These are phyloP conservation scores for Acanthiza pusilla DNA, from an alignment of 2,797 vertebrate species.

Conservation along the genomic window DNA sequence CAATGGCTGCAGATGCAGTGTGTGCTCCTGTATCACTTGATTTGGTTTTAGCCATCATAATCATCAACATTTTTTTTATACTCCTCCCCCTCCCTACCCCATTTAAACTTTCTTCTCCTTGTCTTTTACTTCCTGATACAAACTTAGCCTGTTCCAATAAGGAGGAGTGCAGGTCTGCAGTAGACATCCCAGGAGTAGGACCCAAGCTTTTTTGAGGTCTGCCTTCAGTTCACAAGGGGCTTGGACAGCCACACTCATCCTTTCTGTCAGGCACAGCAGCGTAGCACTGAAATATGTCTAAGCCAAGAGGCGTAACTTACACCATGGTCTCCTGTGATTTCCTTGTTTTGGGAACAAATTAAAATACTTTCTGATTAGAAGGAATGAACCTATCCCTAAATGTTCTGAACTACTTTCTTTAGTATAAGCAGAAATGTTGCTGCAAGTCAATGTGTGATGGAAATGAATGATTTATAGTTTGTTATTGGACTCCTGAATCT, in stretches of 20 bases:
- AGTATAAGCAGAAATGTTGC: background rate
- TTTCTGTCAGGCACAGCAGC: background rate
- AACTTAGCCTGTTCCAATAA: background rate
- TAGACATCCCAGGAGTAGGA: background rate
- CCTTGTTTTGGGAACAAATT: background rate
- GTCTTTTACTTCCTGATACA: background rate
- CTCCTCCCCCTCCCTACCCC: accelerated
- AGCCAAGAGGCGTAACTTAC: background rate
- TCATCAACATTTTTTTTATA: background rate
- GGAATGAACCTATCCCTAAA: background rate
- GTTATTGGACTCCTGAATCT: background rate
- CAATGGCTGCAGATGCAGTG: background rate
- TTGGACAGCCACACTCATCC: background rate
- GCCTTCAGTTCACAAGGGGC: background rate
- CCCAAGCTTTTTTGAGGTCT: background rate
- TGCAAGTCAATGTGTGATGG: background rate
- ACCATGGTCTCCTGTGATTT: background rate
- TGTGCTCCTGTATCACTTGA: background rate
- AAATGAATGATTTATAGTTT: slow-evolving; percentile 54
- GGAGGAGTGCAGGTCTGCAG: background rate
- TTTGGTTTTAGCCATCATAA: background rate
- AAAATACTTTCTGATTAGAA: background rate
- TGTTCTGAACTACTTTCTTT: background rate
- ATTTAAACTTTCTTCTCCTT: background rate
- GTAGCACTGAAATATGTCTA: background rate